Evolutionary conservation across 2,888 invertebrate species (phyloP).

Genomic region (Caenorhabditis doughertyi): DNA sequence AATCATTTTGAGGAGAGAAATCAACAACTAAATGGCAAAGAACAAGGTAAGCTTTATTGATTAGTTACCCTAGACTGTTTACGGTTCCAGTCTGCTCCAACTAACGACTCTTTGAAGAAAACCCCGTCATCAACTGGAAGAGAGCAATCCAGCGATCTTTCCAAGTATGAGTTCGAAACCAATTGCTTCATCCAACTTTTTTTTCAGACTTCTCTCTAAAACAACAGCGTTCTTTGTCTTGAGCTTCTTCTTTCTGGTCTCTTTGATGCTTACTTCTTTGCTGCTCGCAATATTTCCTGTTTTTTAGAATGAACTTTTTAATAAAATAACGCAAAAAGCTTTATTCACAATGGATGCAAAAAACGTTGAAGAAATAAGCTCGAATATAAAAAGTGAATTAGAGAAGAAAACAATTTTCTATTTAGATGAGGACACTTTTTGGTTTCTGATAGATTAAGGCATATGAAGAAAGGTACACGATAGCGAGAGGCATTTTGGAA

Average conservation of each 20-base stretch:
- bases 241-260: not conserved
- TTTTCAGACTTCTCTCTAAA: slow-evolving; percentile 15
- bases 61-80: too few species aligned
- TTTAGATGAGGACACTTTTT: slow-evolving; percentile 33
- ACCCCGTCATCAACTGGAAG: not conserved
- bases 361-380: slow-evolving; percentile 33
- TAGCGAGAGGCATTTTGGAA: not conserved
- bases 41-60: not conserved
- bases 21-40: slow-evolving; percentile 12
- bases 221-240: too few species aligned
- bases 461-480: slow-evolving; percentile 13
- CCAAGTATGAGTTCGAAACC: too few species aligned
- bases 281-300: slow-evolving; percentile 6
- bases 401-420: slow-evolving; percentile 17
- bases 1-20: too few species aligned
- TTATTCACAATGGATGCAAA: slow-evolving; percentile 28
- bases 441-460: slow-evolving; percentile 30
- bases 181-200: too few species aligned
- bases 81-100: too few species aligned
- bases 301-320: not conserved
- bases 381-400: slow-evolving; percentile 47
- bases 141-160: not conserved
- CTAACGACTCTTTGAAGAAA: too few species aligned
- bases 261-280: not conserved
- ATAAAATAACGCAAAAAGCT: not conserved